A percentile compares a stretch with the other conserved stretches of the same genome.
Evolutionary conservation across 2,113 vertebrate genomes (phyloP).

Genomic region (Ptyas mucosa): DNA sequence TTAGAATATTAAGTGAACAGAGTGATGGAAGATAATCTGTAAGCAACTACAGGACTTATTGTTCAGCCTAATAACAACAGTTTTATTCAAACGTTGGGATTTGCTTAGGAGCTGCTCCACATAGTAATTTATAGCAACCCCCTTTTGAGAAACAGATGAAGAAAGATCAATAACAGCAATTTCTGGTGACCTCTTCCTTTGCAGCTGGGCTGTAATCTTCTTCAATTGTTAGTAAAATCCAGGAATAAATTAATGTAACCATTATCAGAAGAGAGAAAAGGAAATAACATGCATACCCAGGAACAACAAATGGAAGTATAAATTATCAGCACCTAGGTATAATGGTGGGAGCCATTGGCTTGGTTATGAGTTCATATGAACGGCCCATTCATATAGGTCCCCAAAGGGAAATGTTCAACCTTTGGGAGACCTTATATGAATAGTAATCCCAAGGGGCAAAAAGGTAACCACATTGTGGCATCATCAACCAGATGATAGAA

Average conservation of each 20-base stretch:
- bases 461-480: background rate
- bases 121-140: conserved; percentile 13
- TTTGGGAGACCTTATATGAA: background rate
- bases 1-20: conserved; percentile 6
- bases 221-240: background rate
- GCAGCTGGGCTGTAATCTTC: conserved; percentile 5
- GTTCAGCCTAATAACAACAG: conserved; percentile 15
- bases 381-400: background rate
- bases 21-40: background rate
- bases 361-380: background rate
- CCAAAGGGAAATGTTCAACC: background rate
- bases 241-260: conserved; percentile 1
- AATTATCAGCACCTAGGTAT: background rate
- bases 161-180: conserved; percentile 7
- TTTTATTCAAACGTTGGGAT: conserved; percentile 23
- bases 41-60: background rate
- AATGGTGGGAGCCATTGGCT: background rate
- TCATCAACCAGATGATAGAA: background rate
- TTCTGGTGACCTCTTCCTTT: conserved; percentile 18
- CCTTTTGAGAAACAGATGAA: conserved; percentile 19
- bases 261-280: background rate
- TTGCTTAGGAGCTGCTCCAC: conserved; percentile 2
- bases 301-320: background rate
- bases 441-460: background rate
- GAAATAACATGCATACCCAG: background rate